These are phyloP conservation scores for Homarus gammarus DNA, from an alignment of 2,888 invertebrate genomes.

Conservation along the genomic window DNA sequence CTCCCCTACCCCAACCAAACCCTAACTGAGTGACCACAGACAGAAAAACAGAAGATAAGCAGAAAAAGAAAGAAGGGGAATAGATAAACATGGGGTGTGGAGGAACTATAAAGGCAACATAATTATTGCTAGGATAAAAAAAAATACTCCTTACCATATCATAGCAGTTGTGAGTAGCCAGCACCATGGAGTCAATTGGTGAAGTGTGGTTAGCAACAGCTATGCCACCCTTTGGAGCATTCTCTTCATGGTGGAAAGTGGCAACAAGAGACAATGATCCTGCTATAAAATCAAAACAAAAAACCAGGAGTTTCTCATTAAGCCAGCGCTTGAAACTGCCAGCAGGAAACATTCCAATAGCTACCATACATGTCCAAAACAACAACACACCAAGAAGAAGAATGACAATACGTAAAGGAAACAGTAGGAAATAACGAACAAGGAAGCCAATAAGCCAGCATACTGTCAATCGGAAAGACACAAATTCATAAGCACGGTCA, in stretches of 20 bases:
- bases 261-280: conserved; percentile 94
- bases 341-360: conserved; percentile 90
- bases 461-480: conserved; percentile 94
- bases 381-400: conserved; percentile 88
- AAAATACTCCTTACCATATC: conserved; percentile 87
- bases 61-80: no score
- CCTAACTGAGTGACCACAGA: no score
- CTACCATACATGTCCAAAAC: conserved; percentile 90
- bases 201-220: conserved; percentile 99
- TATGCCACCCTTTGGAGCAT: conserved; percentile 88
- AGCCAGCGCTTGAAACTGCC: conserved; percentile 88
- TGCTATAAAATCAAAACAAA: conserved; percentile 95
- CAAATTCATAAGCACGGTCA: conserved; percentile 92
- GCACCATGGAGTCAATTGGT: conserved; percentile 97
- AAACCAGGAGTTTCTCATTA: conserved; percentile 89
- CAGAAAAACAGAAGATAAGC: no score
- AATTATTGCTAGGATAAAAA: no score
- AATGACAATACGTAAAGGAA: conserved; percentile 91
- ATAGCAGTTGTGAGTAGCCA: conserved; percentile 98
- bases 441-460: conserved; percentile 97
- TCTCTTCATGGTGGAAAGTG: conserved; percentile 91
- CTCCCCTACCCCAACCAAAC: no score
- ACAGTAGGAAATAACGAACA: conserved; percentile 92
- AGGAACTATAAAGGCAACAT: no score
- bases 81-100: no score